Evolutionary conservation across 2,797 vertebrate species (phyloP), one percentile per base, ranked within the genome.

Genomic region (Diplodus puntazzo): DNA sequence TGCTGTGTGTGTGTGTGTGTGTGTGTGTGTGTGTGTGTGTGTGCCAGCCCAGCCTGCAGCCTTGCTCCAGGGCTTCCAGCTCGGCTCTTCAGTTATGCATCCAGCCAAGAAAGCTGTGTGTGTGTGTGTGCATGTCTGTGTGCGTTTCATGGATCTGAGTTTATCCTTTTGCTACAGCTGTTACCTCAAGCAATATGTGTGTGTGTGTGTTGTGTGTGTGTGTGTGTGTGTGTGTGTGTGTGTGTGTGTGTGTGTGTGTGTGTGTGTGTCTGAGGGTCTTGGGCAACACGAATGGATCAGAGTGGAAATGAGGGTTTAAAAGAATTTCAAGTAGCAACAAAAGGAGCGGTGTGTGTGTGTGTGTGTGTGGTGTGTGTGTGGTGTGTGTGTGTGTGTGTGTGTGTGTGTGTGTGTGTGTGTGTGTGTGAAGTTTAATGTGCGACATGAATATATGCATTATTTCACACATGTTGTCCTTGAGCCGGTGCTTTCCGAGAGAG

Each of bases 141-240:
- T 53, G 34, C 13, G 1, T 45, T 85, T 80, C 66, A 77, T 79
- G 75, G 60, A 81, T 85, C 61, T 57, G 55, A 74, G 54, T 83
- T 87, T 74, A 82, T 90, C 79, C 73, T 78, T 55, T 69, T 46
- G 70, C 75, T 62, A 73, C 84, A 83, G 80, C 73, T 79, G 78
- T 80, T 85, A 83, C 84, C 80, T 80, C 61, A 27, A 87, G 86
- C 73, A 75, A 64, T 83, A 57, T 69, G 73, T 82, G 42, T 67
- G 58, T 68, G 71, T 68, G 60, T 66, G 43, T 73, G 43, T 48
- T 67, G 58, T 68, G 71, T 68, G 60, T 66, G 43, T 73, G 46
- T 67, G 58, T 68, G 71, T 68, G 60, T 66, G 43, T 73, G 34
- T 83, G 60, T 70, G 73, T 82, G 42, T 83, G 60, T 70, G 73